These are phyloP conservation scores for Molossus alvarezi DNA, from an alignment of 2,797 vertebrate species.

Conservation along the genomic window DNA sequence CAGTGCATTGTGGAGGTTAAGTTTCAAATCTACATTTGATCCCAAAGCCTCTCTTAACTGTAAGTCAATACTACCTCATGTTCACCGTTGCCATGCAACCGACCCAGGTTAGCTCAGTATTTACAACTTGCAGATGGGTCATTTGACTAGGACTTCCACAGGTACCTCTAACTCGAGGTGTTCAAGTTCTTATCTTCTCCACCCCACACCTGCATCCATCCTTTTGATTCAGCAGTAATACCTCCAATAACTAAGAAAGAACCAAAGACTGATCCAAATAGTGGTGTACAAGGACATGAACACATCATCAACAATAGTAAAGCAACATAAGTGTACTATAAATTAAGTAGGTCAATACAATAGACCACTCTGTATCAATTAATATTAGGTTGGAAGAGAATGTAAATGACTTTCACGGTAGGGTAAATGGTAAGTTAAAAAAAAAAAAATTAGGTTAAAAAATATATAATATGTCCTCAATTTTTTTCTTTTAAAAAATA, in stretches of 20 bases:
- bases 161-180: neutral
- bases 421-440: neutral
- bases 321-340: neutral
- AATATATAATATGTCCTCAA: neutral
- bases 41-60: neutral
- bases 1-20: neutral
- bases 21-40: slow-evolving; percentile 4
- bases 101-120: neutral
- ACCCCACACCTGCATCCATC: rapidly evolving
- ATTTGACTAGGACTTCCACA: neutral
- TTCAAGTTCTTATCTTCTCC: neutral
- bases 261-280: neutral
- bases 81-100: neutral
- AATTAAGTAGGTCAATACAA: neutral
- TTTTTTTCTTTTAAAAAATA: neutral
- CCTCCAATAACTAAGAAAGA: neutral
- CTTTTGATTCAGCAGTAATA: neutral
- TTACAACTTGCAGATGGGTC: neutral
- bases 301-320: neutral
- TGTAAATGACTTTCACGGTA: neutral
- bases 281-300: neutral
- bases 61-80: neutral
- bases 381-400: slow-evolving; percentile 21
- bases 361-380: neutral
- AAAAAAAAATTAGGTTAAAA: slow-evolving; percentile 22